These are phyloP conservation scores for Paelopatides confundens DNA, from an alignment of 53 echinoderm and acorn worm species.

Conservation along the genomic window DNA sequence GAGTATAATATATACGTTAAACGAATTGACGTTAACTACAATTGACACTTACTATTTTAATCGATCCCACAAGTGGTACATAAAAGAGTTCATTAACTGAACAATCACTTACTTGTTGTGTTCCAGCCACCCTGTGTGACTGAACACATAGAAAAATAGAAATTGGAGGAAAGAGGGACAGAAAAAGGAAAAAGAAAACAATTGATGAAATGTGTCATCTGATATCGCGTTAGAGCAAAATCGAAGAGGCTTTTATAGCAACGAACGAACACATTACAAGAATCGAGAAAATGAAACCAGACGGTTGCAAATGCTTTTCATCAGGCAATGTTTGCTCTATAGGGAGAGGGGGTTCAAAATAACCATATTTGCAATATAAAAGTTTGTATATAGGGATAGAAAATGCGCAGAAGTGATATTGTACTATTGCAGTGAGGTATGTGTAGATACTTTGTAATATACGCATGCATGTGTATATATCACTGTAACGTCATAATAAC, in stretches of 20 bases:
- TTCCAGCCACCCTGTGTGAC: neutral
- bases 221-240: neutral
- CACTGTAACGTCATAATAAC: too few relatives aligned
- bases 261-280: neutral
- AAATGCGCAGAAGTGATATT: too few relatives aligned
- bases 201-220: neutral
- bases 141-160: too few relatives aligned
- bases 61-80: slow-evolving; percentile 13
- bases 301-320: too few relatives aligned
- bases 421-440: too few relatives aligned
- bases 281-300: neutral
- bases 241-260: neutral
- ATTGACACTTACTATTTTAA: slow-evolving; percentile 20
- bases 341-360: too few relatives aligned
- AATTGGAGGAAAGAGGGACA: neutral
- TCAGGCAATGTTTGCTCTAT: too few relatives aligned
- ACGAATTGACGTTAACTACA: neutral
- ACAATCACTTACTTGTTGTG: neutral
- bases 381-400: too few relatives aligned
- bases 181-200: neutral
- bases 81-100: neutral
- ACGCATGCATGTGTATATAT: too few relatives aligned
- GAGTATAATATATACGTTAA: neutral
- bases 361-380: too few relatives aligned
- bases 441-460: too few relatives aligned